A percentile compares a stretch with the other conserved stretches of the same genome.
phyloP scores from a whole-genome alignment of 2,888 invertebrate genomes.

The Drosophila differens region DNA sequence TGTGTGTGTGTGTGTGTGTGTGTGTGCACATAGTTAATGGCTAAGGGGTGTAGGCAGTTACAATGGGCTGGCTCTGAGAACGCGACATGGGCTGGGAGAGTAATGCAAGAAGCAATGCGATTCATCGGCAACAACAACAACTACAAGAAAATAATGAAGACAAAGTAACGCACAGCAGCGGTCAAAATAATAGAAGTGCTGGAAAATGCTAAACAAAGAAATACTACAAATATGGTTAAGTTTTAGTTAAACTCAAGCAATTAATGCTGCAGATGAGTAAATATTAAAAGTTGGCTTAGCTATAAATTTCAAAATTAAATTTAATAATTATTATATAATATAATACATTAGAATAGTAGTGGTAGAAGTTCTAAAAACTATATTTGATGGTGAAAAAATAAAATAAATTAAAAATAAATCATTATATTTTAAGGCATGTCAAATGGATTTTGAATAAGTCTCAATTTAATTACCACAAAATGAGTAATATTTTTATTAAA shows the following conservation, averaged over 20 bases:
- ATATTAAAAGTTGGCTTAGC: not conserved
- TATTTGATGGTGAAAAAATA: not conserved
- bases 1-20: not conserved
- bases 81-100: not conserved
- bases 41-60: not conserved
- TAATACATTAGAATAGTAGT: not conserved
- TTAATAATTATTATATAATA: not conserved
- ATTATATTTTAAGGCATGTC: not conserved
- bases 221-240: not conserved
- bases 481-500: not conserved
- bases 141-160: not conserved
- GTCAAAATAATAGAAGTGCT: not conserved
- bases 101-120: not conserved
- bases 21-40: slow-evolving; percentile 5
- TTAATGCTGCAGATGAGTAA: not conserved
- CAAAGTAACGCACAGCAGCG: not conserved
- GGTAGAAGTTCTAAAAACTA: no score
- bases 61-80: slow-evolving; percentile 3
- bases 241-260: not conserved
- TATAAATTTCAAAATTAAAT: no score
- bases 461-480: not conserved
- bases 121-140: slow-evolving; percentile 10
- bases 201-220: not conserved
- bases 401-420: no score
- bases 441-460: not conserved